These are phyloP conservation scores for Staurois parvus DNA, from an alignment of 2,797 vertebrate species.

Conservation along the genomic window DNA sequence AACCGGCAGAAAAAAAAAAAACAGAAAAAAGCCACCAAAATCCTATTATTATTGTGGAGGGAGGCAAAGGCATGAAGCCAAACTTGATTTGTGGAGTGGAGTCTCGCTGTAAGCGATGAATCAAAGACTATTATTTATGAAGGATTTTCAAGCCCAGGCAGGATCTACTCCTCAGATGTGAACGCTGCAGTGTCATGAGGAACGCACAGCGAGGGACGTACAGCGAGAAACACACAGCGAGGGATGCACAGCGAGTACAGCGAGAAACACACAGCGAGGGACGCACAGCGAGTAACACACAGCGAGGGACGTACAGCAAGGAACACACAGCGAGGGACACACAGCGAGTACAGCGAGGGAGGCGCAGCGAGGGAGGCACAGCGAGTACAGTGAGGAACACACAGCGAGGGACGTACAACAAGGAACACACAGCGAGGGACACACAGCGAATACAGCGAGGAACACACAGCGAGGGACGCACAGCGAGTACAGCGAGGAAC, in stretches of 20 bases:
- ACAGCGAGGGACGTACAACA: background rate
- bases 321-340: background rate
- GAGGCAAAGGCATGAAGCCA: no score
- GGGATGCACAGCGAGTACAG: no score
- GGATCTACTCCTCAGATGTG: conserved; percentile 36
- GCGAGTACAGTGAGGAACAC: no score
- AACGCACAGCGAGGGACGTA: background rate
- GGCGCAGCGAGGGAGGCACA: background rate
- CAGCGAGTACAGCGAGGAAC: no score
- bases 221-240: background rate
- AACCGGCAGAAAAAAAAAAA: no score
- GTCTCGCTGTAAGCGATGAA: background rate
- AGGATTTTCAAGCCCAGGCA: conserved; percentile 28
- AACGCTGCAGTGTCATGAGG: background rate
- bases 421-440: background rate
- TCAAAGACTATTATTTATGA: conserved; percentile 6
- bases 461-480: background rate
- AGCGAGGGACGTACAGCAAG: background rate
- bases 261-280: background rate
- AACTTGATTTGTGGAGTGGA: no score
- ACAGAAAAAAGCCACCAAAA: no score
- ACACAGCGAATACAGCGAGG: no score
- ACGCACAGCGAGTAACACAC: no score
- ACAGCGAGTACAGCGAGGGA: no score
- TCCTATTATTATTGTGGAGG: no score